Evolutionary conservation across 2,113 vertebrate species (phyloP).

Genomic region (Pteruthius melanotis): DNA sequence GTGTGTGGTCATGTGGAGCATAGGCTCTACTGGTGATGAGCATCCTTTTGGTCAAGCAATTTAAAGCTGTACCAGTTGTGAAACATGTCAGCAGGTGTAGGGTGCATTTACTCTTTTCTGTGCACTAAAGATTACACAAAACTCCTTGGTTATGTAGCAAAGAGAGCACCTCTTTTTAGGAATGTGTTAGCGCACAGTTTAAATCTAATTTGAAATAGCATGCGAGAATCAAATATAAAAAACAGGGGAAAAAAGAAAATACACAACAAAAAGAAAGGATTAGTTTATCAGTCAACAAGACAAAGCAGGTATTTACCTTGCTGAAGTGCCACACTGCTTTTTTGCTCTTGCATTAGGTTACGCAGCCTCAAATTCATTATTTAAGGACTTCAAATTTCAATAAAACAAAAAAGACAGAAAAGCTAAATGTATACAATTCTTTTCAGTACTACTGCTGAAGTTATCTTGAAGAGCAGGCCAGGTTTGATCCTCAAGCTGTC

Average conservation of each 20-base stretch:
- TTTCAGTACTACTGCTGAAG: background rate
- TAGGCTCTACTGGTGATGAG: background rate
- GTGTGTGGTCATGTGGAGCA: background rate
- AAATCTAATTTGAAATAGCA: background rate
- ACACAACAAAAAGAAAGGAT: background rate
- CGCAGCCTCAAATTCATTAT: background rate
- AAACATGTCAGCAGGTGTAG: background rate
- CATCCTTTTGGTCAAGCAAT: background rate
- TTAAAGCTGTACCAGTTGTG: background rate
- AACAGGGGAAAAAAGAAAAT: background rate
- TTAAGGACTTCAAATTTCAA: background rate
- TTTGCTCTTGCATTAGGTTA: background rate
- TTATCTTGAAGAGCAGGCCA: background rate
- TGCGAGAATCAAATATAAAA: background rate
- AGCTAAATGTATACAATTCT: background rate
- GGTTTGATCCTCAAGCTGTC: background rate
- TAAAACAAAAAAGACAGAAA: background rate
- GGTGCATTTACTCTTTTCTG: background rate
- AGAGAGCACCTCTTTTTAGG: background rate
- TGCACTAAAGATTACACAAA: background rate
- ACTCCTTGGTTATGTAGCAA: background rate
- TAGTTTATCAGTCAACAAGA: background rate
- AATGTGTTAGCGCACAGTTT: background rate
- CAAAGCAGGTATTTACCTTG: background rate
- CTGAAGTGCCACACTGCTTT: background rate